Evolutionary conservation across 2,113 vertebrate genomes (phyloP).

Genomic region (Sebastes schlegelii): DNA sequence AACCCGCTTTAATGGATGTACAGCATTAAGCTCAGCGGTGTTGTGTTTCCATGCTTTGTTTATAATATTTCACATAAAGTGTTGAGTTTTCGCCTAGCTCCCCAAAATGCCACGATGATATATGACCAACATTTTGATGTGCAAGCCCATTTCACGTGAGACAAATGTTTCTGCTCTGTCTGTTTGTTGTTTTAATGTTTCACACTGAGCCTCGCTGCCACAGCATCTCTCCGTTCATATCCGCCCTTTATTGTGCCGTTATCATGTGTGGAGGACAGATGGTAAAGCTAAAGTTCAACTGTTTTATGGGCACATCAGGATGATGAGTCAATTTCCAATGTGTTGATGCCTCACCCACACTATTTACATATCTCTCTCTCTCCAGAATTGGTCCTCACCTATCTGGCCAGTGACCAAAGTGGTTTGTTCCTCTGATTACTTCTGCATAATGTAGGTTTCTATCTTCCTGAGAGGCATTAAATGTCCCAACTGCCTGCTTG

Average conservation of each 20-base stretch:
- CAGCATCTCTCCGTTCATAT: neutral
- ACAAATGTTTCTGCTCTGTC: slow-evolving; percentile 13
- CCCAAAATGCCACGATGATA: slow-evolving; percentile 25
- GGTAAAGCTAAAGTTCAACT: neutral
- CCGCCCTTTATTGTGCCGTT: neutral
- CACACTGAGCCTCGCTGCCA: slow-evolving; percentile 11
- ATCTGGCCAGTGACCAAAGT: neutral
- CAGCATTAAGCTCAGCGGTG: neutral
- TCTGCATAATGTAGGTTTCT: slow-evolving; percentile 18
- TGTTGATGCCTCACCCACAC: neutral
- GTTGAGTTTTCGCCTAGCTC: neutral
- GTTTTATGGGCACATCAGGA: slow-evolving; percentile 3
- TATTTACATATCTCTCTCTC: neutral
- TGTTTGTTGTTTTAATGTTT: slow-evolving; percentile 27
- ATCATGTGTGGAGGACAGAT: neutral
- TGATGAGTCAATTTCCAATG: neutral
- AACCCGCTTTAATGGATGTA: neutral
- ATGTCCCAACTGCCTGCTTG: slow-evolving; percentile 13
- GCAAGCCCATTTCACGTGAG: neutral
- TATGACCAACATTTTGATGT: slow-evolving; percentile 24
- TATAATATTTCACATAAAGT: slow-evolving; percentile 8
- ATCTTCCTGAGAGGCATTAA: slow-evolving; percentile 3
- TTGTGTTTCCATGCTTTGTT: neutral
- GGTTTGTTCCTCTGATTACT: slow-evolving; percentile 7
- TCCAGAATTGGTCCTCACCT: neutral